Percentiles rank a stretch among this genome's conserved stretches.
Evolutionary conservation across 1,140 invertebrate species (phyloP).

Genomic region (Euwallacea similis): DNA sequence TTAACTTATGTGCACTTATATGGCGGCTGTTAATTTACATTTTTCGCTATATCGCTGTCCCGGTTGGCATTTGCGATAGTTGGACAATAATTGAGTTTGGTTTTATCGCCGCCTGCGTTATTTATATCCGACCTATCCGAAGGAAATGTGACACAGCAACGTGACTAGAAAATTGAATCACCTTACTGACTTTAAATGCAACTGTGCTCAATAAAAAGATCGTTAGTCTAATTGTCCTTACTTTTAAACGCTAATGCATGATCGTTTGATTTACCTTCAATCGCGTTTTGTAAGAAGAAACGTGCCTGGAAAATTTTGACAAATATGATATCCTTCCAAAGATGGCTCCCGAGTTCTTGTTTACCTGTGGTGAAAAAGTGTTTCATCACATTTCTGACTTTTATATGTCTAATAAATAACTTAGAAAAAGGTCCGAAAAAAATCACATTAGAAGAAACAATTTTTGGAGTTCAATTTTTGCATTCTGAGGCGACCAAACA

Average conservation of each 20-base stretch:
- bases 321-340: no score
- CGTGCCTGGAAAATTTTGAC: no score
- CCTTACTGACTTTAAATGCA: neutral
- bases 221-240: neutral
- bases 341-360: no score
- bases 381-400: no score
- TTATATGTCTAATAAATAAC: no score
- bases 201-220: neutral
- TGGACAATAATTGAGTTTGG: conserved; percentile 5
- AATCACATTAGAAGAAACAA: no score
- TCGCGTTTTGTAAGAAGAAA: no score
- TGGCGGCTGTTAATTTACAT: neutral
- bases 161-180: neutral
- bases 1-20: neutral
- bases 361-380: no score
- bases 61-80: conserved; percentile 4
- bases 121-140: neutral
- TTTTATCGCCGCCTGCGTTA: neutral
- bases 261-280: no score
- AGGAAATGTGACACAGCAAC: neutral
- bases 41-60: conserved; percentile 2
- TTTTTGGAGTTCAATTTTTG: no score
- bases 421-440: no score
- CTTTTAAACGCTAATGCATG: neutral
- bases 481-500: no score